Percentiles rank a stretch among this genome's conserved stretches.
Conservation (phyloP, 2,888 invertebrate species). For the Encarsia formosa region DNA sequence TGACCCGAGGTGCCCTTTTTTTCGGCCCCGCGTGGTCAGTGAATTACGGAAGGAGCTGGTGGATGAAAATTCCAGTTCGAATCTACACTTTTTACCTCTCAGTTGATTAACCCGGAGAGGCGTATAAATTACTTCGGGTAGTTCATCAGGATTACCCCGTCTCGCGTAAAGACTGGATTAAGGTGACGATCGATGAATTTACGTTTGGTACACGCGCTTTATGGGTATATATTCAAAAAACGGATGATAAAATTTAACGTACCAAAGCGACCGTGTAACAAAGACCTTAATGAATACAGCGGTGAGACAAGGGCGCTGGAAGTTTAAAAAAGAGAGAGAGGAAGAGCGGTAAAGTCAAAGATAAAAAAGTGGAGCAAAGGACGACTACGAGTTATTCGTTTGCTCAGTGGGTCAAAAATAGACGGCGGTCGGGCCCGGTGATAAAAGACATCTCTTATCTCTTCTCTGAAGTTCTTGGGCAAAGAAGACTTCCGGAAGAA, state of each 20-base stretch:
- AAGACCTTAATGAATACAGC: background rate
- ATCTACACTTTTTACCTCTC: background rate
- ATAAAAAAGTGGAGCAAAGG: background rate
- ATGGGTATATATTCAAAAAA: no score
- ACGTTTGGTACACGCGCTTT: no score
- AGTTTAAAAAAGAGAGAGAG: background rate
- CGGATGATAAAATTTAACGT: background rate
- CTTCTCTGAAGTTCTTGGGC: background rate
- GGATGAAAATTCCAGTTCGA: background rate
- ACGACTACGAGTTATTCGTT: background rate
- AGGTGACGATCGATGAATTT: no score
- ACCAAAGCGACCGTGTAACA: background rate
- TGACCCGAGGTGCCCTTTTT: background rate
- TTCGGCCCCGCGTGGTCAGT: background rate
- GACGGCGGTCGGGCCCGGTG: background rate
- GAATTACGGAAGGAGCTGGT: background rate
- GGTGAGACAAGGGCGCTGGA: no score
- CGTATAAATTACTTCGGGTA: no score
- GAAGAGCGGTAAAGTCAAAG: background rate
- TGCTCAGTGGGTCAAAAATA: slow-evolving; percentile 11
- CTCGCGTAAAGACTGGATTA: no score
- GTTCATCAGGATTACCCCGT: no score
- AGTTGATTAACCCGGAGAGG: background rate
- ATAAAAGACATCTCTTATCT: no score
- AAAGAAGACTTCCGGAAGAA: background rate